phyloP scores from a whole-genome alignment of 2,113 vertebrate species.

The Propithecus coquereli region DNA sequence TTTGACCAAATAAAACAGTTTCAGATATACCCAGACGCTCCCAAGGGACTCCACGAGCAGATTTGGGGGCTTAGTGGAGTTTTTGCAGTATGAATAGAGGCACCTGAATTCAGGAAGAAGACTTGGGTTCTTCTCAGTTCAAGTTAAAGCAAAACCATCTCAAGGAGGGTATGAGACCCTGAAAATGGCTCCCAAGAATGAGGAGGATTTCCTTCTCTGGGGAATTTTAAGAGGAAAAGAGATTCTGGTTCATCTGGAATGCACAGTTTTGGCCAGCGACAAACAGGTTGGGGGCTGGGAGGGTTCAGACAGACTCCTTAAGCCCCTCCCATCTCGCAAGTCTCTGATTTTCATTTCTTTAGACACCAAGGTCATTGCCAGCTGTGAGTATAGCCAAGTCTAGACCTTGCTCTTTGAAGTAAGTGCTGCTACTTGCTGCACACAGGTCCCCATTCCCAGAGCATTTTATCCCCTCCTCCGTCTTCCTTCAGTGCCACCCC shows the following conservation, averaged over 20 bases:
- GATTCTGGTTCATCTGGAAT: not conserved
- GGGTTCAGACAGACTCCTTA: not conserved
- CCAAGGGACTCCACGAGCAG: not conserved
- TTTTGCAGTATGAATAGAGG: not conserved
- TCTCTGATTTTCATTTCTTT: conserved; percentile 54
- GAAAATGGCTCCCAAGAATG: not conserved
- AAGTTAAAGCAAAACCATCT: not conserved
- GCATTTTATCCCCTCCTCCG: not conserved
- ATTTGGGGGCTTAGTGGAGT: not conserved
- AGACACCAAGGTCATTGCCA: conserved; percentile 39
- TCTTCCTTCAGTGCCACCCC: not conserved
- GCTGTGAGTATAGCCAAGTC: conserved; percentile 4
- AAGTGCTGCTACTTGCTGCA: not conserved
- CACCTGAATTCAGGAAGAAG: not conserved
- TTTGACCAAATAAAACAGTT: not conserved
- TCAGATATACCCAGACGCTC: not conserved
- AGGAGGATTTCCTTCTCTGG: not conserved
- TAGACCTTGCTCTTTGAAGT: conserved; percentile 8
- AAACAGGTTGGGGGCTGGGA: not conserved
- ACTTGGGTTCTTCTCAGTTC: not conserved
- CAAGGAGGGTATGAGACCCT: not conserved
- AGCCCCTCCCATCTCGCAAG: not conserved
- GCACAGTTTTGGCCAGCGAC: not conserved
- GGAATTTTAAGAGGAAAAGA: not conserved
- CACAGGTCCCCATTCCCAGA: not conserved